Base-by-base conservation (phyloP, 2,113 vertebrate genomes). In the Rhizomys pruinosus region DNA sequence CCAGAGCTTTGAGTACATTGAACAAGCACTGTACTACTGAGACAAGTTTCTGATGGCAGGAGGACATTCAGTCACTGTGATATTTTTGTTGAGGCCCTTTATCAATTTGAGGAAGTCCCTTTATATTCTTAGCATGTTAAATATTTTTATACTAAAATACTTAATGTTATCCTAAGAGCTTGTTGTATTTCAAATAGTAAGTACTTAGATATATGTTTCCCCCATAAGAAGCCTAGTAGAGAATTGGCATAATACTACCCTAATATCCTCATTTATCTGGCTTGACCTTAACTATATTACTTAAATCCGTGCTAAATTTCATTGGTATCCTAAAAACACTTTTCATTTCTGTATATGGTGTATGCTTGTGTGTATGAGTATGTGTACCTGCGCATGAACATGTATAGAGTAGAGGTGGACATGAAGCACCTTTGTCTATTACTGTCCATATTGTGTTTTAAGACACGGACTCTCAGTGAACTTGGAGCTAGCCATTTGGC, bases 261-360 rank as follows among this genome's bases (percentile, higher is more conserved):
- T 74, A 63, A 2, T 25, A 27, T 92, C 87, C 88, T 39, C 34
- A 61, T 47, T 85, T 91, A 27, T 59, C 15, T 82, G n/a, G 2
- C 25, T 95, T 91, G 13, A 55, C 64, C 32, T 90, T 27, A 92
- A 27, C 23, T 55, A 22, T 29, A 66, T 79, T 77, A 76, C 59
- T 89, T 68, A 93, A 88, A 69, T 22, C 37, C 39, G 84, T 74
- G 59, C 13, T 81, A 57, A 84, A 55, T 96, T 23, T 87, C 86
- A 37, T 39, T 86, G 32, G 17, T 52, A 90, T 17, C 20, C 89
- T 92, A 74, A 17, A 86, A 91, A 89, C 37, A 86, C 20, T 27
- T 59, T 76, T 15, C n/a, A n/a, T 66, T 82, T 72, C 17, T 88
- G 39, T 81, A 29, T 7, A 25, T 61, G 47, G 47, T 52, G 15